Evolutionary conservation across 2,113 vertebrate genomes (phyloP).

Genomic region (Varanus salvator): DNA sequence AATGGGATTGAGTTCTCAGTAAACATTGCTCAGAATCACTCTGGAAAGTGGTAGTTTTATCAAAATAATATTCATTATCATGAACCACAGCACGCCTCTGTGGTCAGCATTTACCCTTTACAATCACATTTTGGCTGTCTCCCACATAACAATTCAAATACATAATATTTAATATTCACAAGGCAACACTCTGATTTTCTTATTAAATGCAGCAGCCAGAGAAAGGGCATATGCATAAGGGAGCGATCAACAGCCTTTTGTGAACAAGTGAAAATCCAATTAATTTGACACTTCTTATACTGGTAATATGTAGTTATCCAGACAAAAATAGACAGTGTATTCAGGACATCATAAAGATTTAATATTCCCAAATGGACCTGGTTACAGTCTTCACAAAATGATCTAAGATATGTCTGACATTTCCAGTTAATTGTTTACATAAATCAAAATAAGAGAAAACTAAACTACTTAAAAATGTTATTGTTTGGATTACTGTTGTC

Average conservation of each 20-base stretch:
- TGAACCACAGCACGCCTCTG: neutral
- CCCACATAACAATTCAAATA: neutral
- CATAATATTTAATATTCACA: constrained; percentile 21
- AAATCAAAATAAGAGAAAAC: neutral
- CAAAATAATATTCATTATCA: neutral
- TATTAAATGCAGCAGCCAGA: constrained; percentile 18
- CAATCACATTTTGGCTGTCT: neutral
- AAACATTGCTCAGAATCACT: neutral
- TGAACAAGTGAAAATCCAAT: constrained; percentile 38
- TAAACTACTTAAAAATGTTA: neutral
- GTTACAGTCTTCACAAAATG: constrained; percentile 28
- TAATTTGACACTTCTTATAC: constrained; percentile 30
- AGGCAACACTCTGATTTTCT: neutral
- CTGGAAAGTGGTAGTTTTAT: neutral
- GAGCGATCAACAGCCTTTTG: constrained; percentile 26
- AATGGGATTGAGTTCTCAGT: neutral
- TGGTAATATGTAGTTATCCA: constrained; percentile 13
- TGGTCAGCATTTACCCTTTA: neutral
- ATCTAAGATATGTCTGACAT: constrained; percentile 5
- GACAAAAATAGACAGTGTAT: constrained; percentile 30
- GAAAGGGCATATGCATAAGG: constrained; percentile 21
- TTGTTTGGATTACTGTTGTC: neutral
- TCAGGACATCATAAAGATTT: constrained; percentile 24
- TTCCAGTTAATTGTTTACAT: constrained; percentile 10
- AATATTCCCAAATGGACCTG: constrained; percentile 9